Base-by-base conservation (phyloP, 1,140 invertebrate genomes). In the Drosophila insularis region DNA sequence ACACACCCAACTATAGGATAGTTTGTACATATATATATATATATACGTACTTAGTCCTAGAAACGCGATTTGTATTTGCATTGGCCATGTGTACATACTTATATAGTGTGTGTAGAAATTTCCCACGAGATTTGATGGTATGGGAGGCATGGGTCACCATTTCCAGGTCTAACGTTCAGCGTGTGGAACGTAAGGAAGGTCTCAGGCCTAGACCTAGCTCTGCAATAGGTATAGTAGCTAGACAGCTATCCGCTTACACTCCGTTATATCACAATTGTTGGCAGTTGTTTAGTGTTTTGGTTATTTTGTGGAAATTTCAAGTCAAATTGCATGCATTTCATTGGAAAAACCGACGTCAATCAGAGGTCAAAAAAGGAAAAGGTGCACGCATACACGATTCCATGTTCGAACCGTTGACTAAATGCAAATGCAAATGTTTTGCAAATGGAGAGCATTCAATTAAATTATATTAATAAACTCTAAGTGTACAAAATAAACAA, bases 231-330 rank as follows among this genome's bases (percentile, higher is more conserved):
- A 39, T 27, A 27, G 3, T 0, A 27, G 37, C 43, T 46, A 46
- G 43, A 50, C 17, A 50, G 17, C 43, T 10, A 17, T 50, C 43
- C 43, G 7, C 43, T 50, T 21, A 21, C 43, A 8, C 17, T 50
- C 43, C 17, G 43, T 21, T 35, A 55, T 59, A 60, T 8, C 37
- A 32, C 50, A 61, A 63, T 56, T 55, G 54, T 37, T 73, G 73
- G 64, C 68, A 55, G 56, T 67, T 68, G 63, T 67, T 71, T 58
- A 53, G 74, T 74, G 63, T 76, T 78, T 85, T 78, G 78, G 71
- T 74, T 86, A 78, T 71, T 86, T 81, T 78, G 75, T 74, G 82
- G 72, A 76, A 79, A 66, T 82, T 73, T 80, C 68, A 74, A 74
- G 64, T 77, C 77, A 81, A 71, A 64, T 77, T 69, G 77, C 81